A percentile compares a stretch with the other conserved stretches of the same genome.
Conservation (phyloP, 2,797 vertebrate genomes). For the Onychomys arenicola region DNA sequence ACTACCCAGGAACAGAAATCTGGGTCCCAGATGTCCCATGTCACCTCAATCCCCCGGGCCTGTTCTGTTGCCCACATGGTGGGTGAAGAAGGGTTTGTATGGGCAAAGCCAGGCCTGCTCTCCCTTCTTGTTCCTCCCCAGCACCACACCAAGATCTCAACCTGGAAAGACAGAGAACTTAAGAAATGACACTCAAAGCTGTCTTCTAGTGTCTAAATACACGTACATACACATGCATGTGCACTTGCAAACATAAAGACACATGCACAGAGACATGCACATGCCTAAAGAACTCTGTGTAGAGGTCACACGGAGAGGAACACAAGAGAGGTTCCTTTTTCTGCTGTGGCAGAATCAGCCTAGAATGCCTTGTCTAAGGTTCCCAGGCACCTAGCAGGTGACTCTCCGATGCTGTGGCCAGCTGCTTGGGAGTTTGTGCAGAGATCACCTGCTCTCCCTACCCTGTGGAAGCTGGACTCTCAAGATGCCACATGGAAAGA, state of each 20-base stretch:
- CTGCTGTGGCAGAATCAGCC: neutral
- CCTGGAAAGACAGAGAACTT: too few species aligned
- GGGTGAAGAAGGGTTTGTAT: neutral
- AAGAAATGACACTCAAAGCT: neutral
- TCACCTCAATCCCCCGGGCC: neutral
- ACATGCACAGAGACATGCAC: neutral
- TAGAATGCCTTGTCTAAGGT: neutral
- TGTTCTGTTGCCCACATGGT: neutral
- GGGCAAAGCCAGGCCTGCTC: neutral
- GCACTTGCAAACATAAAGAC: neutral
- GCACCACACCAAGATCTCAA: neutral
- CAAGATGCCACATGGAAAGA: neutral
- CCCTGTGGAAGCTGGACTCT: neutral
- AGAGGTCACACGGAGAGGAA: neutral
- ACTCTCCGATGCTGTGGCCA: rapidly evolving
- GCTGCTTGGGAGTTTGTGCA: neutral
- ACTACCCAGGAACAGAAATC: neutral
- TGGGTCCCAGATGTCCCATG: neutral
- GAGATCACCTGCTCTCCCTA: neutral
- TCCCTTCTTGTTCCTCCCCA: neutral
- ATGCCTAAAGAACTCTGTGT: neutral
- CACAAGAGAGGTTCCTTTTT: too few species aligned
- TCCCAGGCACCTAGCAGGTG: neutral
- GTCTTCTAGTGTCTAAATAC: neutral
- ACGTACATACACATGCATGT: neutral